Conservation (phyloP, 2,888 invertebrate genomes). For the Eupithecia dodoneata region DNA sequence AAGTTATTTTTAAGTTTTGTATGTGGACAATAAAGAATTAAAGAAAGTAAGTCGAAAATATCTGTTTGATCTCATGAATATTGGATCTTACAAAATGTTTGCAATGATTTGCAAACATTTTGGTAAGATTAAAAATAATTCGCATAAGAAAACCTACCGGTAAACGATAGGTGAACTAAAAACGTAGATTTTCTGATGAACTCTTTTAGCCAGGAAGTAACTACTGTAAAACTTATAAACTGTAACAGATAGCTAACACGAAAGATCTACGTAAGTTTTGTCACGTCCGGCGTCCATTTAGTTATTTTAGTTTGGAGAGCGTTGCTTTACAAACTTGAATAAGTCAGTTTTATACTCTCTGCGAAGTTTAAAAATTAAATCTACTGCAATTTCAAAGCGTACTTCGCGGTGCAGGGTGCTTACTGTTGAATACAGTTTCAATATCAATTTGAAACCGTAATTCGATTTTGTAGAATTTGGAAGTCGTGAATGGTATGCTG, state of each 20-base stretch:
- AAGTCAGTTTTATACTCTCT: constrained; percentile 3
- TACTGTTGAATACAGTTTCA: neutral
- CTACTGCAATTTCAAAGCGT: neutral
- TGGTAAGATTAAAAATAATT: neutral
- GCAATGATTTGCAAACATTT: no score
- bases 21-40: no score
- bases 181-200: neutral
- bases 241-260: neutral
- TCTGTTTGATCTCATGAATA: no score
- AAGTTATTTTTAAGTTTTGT: no score
- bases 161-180: neutral
- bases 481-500: neutral
- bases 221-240: neutral
- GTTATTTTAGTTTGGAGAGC: constrained; percentile 4
- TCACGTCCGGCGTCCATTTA: constrained; percentile 6
- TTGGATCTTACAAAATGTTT: no score
- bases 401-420: neutral
- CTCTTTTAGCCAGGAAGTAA: neutral
- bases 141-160: neutral
- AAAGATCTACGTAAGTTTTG: neutral
- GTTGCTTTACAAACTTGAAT: constrained; percentile 11
- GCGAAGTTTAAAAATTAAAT: neutral
- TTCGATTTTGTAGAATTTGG: neutral
- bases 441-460: neutral
- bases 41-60: no score